Base-by-base conservation (phyloP, 2,113 vertebrate genomes). In the Mus pahari region DNA sequence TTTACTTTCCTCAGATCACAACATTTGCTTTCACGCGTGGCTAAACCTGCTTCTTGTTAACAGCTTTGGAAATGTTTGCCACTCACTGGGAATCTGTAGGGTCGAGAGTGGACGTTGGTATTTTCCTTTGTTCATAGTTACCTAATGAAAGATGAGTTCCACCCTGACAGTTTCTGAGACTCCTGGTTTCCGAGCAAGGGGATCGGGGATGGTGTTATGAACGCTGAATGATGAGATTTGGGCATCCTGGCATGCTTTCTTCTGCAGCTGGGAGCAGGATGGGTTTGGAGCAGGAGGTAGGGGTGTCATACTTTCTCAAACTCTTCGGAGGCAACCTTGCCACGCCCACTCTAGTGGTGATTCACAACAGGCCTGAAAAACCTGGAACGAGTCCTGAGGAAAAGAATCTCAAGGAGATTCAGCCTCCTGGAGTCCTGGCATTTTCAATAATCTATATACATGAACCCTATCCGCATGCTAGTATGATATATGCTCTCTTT, bases 41-140 rank as follows among this genome's bases (percentile, higher is more conserved):
- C 53, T 92, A 93, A 91, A n/a, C 50, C 50, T 93, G 20, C 36
- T 68, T 88, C 48, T 95, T 83, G 86, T 89, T 94, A 92, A 68
- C 45, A 89, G 22, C 73, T 89, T 89, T 89, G 39, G 50, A 86
- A 94, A 89, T 90, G 68, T 55, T 94, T 94, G 86, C 74, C n/a
- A 70, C 81, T 91, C 6, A 3, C 42, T 10, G 75, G 12, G 31
- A 93, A 50, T 92, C 39, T 62, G 17, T 81, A 75, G 89, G 94
- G 33, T 87, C 36, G 89, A 14, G 26, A 62, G 60, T 55, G 31
- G 39, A 82, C 58, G 71, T 86, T 13, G 28, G 9, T 90, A 79
- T 75, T 94, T 96, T 58, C 45, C 62, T 91, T 87, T 79, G 66
- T 71, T 6, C 71, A 88, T 19, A 90, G 75, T 66, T 71, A 60